A percentile compares a stretch with the other conserved stretches of the same genome.
Conservation (phyloP, 2,797 vertebrate species). For the Falco peregrinus region DNA sequence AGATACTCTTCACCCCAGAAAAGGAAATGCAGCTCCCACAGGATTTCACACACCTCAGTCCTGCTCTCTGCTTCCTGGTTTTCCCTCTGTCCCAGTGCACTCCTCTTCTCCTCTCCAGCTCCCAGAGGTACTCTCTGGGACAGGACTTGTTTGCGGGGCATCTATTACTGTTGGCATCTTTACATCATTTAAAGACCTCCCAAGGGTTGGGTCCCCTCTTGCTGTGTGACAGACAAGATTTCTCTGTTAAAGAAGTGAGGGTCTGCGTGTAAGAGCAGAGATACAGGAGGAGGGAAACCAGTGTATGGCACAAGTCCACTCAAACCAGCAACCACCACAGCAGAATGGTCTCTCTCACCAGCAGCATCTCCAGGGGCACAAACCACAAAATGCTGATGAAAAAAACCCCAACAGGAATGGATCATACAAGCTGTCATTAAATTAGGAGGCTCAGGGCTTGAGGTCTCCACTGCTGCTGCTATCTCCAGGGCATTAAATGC, state of each 20-base stretch:
- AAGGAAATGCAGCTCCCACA: not conserved
- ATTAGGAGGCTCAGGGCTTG: not conserved
- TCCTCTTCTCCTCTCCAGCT: not conserved
- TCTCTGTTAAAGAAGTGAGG: not conserved
- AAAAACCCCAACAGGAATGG: not conserved
- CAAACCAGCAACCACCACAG: not conserved
- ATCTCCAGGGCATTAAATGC: not conserved
- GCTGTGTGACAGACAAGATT: not conserved
- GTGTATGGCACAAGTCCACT: not conserved
- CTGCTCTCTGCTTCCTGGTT: not conserved
- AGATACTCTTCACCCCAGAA: not conserved
- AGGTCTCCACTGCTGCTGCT: rapidly evolving
- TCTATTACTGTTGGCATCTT: not conserved
- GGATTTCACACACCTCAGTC: not conserved
- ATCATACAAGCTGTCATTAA: not conserved
- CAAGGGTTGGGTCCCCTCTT: rapidly evolving
- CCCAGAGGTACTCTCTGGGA: not conserved
- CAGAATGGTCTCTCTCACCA: not conserved
- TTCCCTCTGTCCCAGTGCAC: not conserved
- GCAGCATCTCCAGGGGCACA: not conserved
- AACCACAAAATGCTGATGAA: not conserved
- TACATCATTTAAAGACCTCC: not conserved
- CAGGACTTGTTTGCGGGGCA: not conserved
- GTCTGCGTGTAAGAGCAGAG: not conserved
- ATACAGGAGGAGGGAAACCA: not conserved